These are phyloP conservation scores for Nomada hirtipes DNA, from an alignment of 2,888 invertebrate species.

Conservation along the genomic window DNA sequence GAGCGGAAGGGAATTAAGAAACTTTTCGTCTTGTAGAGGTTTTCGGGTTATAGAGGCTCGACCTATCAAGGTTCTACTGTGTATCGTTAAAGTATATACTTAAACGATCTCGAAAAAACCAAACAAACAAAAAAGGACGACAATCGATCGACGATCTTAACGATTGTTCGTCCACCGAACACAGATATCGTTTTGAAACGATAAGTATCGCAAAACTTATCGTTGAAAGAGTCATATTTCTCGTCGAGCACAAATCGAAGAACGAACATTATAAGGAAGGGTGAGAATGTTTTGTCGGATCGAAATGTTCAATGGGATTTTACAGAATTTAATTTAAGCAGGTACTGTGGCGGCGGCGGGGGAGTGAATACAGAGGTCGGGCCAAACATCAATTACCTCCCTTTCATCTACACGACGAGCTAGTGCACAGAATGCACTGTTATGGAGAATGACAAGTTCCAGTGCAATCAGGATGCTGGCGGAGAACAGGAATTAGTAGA, in stretches of 20 bases:
- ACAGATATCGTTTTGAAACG: slow-evolving; percentile 9
- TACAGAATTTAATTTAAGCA: too few species aligned
- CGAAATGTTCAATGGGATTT: background rate
- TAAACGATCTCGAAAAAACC: slow-evolving; percentile 5
- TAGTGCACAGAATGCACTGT: slow-evolving; percentile 18
- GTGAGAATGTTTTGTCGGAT: background rate
- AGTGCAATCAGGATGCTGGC: slow-evolving; percentile 45
- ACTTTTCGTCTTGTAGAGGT: too few species aligned
- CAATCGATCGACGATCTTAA: background rate
- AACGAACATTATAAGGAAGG: too few species aligned
- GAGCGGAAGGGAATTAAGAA: too few species aligned
- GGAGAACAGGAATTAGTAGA: slow-evolving; percentile 55
- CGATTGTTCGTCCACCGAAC: background rate
- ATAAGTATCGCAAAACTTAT: slow-evolving; percentile 10
- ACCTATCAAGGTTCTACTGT: too few species aligned
- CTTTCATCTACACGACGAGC: slow-evolving; percentile 52
- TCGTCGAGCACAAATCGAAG: background rate
- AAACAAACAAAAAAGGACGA: background rate
- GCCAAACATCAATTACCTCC: slow-evolving; percentile 58
- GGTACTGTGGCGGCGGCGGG: too few species aligned
- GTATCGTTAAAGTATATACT: background rate
- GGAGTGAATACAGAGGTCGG: background rate
- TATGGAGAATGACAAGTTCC: slow-evolving; percentile 50
- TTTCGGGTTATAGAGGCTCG: too few species aligned
- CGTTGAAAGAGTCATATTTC: background rate